Percentiles rank a stretch among this genome's conserved stretches.
Conservation (phyloP, 1,140 invertebrate genomes). For the Bombus confusus region DNA sequence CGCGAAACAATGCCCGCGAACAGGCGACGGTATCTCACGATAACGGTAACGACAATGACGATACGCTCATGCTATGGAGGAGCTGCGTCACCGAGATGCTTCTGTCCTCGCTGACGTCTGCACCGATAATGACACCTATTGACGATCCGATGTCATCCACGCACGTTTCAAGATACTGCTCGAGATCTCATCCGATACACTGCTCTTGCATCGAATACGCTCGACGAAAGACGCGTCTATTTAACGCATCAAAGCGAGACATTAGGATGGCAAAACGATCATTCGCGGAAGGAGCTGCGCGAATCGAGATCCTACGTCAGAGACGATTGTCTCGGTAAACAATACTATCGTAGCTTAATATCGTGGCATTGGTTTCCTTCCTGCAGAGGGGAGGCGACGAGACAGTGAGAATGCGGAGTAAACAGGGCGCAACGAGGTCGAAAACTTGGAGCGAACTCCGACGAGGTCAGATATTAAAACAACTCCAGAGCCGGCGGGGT, state of each 20-base stretch:
- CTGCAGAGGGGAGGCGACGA: neutral
- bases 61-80: neutral
- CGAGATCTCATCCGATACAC: neutral
- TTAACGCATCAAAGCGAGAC: too few relatives aligned
- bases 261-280: too few relatives aligned
- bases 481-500: slow-evolving; percentile 6
- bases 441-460: slow-evolving; percentile 48
- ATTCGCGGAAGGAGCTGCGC: too few relatives aligned
- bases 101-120: neutral
- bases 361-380: neutral
- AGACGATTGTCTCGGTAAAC: too few relatives aligned
- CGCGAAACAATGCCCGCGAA: slow-evolving; percentile 40
- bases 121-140: neutral
- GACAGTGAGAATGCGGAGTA: neutral
- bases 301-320: too few relatives aligned
- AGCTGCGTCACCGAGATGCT: neutral
- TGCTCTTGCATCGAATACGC: too few relatives aligned
- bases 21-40: neutral
- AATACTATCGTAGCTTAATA: neutral
- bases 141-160: too few relatives aligned
- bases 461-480: slow-evolving; percentile 66
- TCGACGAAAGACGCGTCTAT: too few relatives aligned
- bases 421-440: slow-evolving; percentile 39
- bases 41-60: slow-evolving; percentile 9
- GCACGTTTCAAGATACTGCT: neutral